Percentiles rank a stretch among this genome's conserved stretches.
phyloP scores from a whole-genome alignment of 2,113 vertebrate species.

The Phyllostomus hastatus region DNA sequence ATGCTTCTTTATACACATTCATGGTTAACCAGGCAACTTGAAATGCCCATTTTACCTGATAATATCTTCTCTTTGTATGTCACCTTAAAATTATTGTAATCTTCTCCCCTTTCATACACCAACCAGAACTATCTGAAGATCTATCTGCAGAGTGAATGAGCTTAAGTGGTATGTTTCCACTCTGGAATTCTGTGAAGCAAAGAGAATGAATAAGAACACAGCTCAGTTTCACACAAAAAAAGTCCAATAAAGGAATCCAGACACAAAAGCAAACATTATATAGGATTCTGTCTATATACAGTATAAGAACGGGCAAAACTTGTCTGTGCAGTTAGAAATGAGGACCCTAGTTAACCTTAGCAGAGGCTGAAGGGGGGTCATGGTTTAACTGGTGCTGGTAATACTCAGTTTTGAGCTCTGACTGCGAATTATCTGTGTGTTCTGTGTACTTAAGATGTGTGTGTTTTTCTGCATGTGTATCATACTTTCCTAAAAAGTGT shows the following conservation, averaged over 20 bases:
- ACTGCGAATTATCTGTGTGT: slow-evolving; percentile 26
- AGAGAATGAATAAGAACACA: not conserved
- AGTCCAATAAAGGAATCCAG: not conserved
- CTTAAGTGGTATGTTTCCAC: not conserved
- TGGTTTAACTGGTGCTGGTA: not conserved
- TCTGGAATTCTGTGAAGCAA: not conserved
- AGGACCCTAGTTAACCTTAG: not conserved
- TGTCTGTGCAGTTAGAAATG: not conserved
- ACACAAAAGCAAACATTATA: not conserved
- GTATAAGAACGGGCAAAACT: not conserved
- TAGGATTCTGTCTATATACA: not conserved
- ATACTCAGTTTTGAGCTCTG: not conserved
- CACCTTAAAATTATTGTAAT: not conserved
- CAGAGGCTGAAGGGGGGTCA: not conserved
- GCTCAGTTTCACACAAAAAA: not conserved
- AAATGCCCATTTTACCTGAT: not conserved
- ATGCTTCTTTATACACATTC: not conserved
- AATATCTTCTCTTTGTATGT: not conserved
- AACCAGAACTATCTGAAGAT: not conserved
- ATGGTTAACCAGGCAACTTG: not conserved
- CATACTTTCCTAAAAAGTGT: slow-evolving; percentile 1
- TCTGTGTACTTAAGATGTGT: not conserved
- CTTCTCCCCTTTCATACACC: not conserved
- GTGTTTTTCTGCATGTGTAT: slow-evolving; percentile 46
- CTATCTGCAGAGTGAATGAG: not conserved